These are phyloP conservation scores for Colius striatus DNA, from an alignment of 2,113 vertebrate genomes.

Conservation along the genomic window DNA sequence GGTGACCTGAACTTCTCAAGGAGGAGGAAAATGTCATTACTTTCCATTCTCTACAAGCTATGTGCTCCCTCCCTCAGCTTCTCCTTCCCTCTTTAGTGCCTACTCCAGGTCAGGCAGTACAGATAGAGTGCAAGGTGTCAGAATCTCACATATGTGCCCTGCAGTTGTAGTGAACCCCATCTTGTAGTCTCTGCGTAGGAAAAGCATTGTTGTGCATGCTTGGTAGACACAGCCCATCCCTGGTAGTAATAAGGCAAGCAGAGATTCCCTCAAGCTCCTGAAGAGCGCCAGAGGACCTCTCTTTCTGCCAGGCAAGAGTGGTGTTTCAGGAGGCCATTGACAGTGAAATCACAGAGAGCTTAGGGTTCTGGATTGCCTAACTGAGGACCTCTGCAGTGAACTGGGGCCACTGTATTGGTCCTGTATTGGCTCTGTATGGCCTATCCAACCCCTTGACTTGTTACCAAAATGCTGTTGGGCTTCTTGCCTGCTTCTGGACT, in stretches of 20 bases:
- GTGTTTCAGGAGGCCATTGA: fast-evolving
- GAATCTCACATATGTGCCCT: background rate
- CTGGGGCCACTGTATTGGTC: background rate
- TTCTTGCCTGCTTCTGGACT: background rate
- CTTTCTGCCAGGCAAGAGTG: background rate
- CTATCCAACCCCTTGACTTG: background rate
- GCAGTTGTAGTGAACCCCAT: background rate
- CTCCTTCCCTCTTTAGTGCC: background rate
- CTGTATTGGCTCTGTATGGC: too few species aligned
- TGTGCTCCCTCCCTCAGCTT: background rate
- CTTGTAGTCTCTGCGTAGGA: background rate
- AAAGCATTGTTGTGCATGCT: background rate
- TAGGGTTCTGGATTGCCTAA: background rate
- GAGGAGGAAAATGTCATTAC: background rate
- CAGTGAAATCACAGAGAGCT: background rate
- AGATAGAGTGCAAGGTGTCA: background rate
- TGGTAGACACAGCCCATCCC: background rate
- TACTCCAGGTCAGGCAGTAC: background rate
- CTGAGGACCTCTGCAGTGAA: background rate
- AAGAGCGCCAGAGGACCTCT: background rate
- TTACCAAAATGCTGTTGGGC: background rate
- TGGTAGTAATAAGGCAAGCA: background rate
- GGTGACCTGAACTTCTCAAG: background rate
- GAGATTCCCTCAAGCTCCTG: background rate
- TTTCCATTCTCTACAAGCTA: background rate